Evolutionary conservation across 64 coral and sea anemone genomes (phyloP).

Genomic region (Montipora cactus): DNA sequence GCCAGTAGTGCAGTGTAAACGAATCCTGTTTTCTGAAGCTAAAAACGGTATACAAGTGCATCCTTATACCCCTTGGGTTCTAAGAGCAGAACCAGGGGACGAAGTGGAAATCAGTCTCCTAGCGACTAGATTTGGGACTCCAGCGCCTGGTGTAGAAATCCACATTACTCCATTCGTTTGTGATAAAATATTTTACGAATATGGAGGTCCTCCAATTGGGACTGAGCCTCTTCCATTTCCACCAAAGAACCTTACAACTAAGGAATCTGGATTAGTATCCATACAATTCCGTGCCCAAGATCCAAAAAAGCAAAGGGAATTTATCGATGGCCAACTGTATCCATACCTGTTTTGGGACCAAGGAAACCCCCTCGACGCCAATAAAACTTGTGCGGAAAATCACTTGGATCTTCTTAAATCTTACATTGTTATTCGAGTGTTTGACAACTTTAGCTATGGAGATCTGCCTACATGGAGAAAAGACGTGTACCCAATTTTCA

Average conservation of each 20-base stretch:
- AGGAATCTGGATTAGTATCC: neutral
- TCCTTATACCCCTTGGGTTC: conserved; percentile 8
- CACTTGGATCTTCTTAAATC: conserved; percentile 3
- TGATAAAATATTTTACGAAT: neutral
- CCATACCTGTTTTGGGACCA: conserved; percentile 1
- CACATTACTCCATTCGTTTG: conserved; percentile 17
- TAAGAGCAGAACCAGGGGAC: conserved; percentile 7
- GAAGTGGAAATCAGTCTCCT: neutral
- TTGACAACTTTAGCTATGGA: neutral
- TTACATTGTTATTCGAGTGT: conserved; percentile 37
- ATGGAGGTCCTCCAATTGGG: conserved; percentile 6
- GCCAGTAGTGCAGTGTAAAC: conserved; percentile 32
- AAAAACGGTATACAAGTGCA: conserved; percentile 34
- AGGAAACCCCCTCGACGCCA: neutral
- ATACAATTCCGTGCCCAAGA: neutral
- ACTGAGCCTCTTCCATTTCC: neutral
- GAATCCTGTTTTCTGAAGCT: conserved; percentile 49
- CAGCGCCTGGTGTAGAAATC: neutral
- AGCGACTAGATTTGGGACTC: conserved; percentile 49
- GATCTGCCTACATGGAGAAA: conserved; percentile 37
- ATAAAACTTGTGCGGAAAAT: neutral
- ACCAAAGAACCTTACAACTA: neutral
- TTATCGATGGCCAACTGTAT: conserved; percentile 58
- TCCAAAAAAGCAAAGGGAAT: conserved; percentile 1
- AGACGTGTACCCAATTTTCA: conserved; percentile 41